Base-by-base conservation (phyloP, 2,797 vertebrate species). In the Chaunax sp. region DNA sequence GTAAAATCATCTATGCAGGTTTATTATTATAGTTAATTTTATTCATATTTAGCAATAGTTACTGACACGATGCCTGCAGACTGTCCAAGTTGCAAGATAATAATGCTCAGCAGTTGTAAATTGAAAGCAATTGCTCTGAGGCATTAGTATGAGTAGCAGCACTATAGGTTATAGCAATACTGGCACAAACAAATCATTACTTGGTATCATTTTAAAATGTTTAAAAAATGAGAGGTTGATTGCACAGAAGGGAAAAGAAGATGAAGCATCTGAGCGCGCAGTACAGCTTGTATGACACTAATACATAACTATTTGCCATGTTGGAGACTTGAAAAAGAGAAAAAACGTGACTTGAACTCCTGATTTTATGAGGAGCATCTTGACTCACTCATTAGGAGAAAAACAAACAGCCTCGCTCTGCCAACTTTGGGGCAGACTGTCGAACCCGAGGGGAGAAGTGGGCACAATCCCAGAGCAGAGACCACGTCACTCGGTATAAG, bases 381-480 rank as follows among this genome's bases (percentile, higher is more conserved):
- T n/a, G n/a, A n/a, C n/a, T n/a, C n/a, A n/a, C n/a, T n/a, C n/a
- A 65, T 49, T 20, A 63, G 33, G 40, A 15, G 4, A 50, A 63
- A 40, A 59, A 38, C 37, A 56, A 65, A 72, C 3, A 30, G 22
- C 23, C 19, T 64, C 13, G 0, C 53, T 69, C 10, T 40, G 37
- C 64, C 51, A 59, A 46, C 71, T 22, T n/a, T 38, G 14, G 20
- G 51, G 60, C 35, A 16, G 25, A 43, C 33, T 13, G 41, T 62
- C 47, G 67, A 66, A 53, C 70, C 55, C 1, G n/a, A 64, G 51
- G 41, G 56, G 23, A 37, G 26, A 73, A 75, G 72, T 51, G 69
- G 65, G 63, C 40, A 26, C 43, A 57, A 37, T 69, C 83, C 80
- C 72, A 86, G 80, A 90, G 89, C 84, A 88, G 80, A 81, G 57